phyloP scores from a whole-genome alignment of 2,888 invertebrate genomes.

The Agrypnus murinus region DNA sequence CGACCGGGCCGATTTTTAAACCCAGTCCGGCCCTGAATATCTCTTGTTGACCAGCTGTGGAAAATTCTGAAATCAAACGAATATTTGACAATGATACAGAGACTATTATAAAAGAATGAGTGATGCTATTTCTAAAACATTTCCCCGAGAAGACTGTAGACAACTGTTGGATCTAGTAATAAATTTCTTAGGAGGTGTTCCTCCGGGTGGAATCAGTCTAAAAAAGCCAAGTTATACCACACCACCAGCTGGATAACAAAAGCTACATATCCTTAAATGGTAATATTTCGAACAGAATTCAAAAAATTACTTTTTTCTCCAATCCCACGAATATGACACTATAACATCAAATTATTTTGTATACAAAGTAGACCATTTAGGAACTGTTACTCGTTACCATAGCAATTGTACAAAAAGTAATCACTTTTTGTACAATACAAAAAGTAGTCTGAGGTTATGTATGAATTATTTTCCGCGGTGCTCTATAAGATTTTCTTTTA shows the following conservation, averaged over 20 bases:
- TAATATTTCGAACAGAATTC: slow-evolving; percentile 8
- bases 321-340: no score
- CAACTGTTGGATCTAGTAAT: background rate
- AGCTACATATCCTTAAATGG: background rate
- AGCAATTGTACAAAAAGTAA: no score
- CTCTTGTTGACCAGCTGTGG: background rate
- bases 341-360: no score
- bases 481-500: no score
- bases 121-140: background rate
- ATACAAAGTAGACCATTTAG: no score
- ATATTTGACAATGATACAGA: background rate
- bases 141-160: background rate
- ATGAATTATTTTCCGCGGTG: no score
- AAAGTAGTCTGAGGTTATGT: no score
- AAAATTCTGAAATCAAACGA: background rate
- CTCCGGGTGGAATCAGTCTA: background rate
- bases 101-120: background rate
- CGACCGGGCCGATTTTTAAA: no score
- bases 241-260: background rate
- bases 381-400: no score
- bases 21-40: no score
- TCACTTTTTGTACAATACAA: no score
- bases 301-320: background rate
- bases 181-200: background rate
- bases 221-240: background rate